These are phyloP conservation scores for Macrobrachium rosenbergii DNA, from an alignment of 1,140 invertebrate genomes.

Conservation along the genomic window DNA sequence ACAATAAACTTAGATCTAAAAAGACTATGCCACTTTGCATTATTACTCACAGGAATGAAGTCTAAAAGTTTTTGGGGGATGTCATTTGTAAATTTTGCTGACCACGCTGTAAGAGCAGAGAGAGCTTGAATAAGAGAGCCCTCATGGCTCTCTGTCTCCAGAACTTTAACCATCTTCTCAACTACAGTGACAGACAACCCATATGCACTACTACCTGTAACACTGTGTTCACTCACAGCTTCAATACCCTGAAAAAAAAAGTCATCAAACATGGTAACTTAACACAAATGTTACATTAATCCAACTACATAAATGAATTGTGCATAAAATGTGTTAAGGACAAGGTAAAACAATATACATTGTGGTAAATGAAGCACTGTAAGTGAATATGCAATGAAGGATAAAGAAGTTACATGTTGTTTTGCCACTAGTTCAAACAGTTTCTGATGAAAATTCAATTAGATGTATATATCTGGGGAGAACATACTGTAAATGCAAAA, in stretches of 20 bases:
- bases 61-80: slow-evolving; percentile 81
- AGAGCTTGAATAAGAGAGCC: slow-evolving; percentile 87
- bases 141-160: slow-evolving; percentile 93
- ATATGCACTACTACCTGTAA: slow-evolving; percentile 75
- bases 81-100: slow-evolving; percentile 77
- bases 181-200: slow-evolving; percentile 77
- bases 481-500: too few species aligned
- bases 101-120: slow-evolving; percentile 86
- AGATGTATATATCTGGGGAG: too few species aligned
- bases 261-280: slow-evolving; percentile 32
- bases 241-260: slow-evolving; percentile 79
- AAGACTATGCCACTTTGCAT: too few species aligned
- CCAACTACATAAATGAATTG: not conserved
- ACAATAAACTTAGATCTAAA: too few species aligned
- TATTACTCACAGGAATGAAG: slow-evolving; percentile 52
- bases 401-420: too few species aligned
- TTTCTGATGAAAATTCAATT: too few species aligned
- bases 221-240: slow-evolving; percentile 81
- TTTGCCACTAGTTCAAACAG: too few species aligned
- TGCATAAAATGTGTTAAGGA: too few species aligned
- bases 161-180: slow-evolving; percentile 81
- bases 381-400: too few species aligned
- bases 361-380: too few species aligned
- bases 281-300: not conserved
- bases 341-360: too few species aligned